phyloP scores from a whole-genome alignment of 2,797 vertebrate species.

The Myoxocephalus aenaeus region DNA sequence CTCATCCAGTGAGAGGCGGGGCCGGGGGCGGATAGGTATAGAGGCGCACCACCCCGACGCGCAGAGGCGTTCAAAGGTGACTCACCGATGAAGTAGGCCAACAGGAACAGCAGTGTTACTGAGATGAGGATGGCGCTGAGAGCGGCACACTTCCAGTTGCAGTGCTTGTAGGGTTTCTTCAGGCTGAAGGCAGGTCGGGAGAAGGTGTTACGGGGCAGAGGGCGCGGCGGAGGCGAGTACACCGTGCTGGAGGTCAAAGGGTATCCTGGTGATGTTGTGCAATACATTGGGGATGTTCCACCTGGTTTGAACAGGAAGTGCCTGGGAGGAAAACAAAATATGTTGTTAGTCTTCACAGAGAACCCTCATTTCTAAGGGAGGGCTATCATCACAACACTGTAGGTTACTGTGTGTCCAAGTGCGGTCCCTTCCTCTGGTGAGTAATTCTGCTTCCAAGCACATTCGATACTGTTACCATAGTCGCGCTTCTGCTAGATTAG shows the following conservation, averaged over 20 bases:
- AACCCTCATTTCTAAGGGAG: neutral
- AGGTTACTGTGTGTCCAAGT: slow-evolving; percentile 38
- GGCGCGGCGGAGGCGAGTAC: slow-evolving; percentile 97
- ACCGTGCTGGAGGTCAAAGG: slow-evolving; percentile 99
- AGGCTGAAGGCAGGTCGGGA: slow-evolving; percentile 96
- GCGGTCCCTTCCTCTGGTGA: slow-evolving; percentile 51
- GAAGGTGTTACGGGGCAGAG: slow-evolving; percentile 96
- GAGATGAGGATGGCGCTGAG: slow-evolving; percentile 97
- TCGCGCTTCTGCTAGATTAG: slow-evolving; percentile 56
- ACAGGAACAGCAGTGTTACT: slow-evolving; percentile 92
- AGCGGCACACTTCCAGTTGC: slow-evolving; percentile 99
- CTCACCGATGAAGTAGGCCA: slow-evolving; percentile 98
- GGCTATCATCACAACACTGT: neutral
- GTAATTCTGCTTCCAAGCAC: slow-evolving; percentile 59
- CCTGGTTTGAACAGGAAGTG: slow-evolving; percentile 99
- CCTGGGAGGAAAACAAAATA: slow-evolving; percentile 79
- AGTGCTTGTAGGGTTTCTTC: slow-evolving; percentile 98
- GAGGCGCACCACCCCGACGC: slow-evolving; percentile 14
- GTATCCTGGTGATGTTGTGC: slow-evolving; percentile 96
- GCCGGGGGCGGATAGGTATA: slow-evolving; percentile 1
- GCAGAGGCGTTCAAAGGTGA: slow-evolving; percentile 45
- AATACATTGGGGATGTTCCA: slow-evolving; percentile 97
- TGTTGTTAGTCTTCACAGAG: slow-evolving; percentile 18
- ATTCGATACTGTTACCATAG: slow-evolving; percentile 67
- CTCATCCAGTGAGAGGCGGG: slow-evolving; percentile 36